Evolutionary conservation across 2,797 vertebrate genomes (phyloP), one percentile per base, ranked within the genome.

Genomic region (Neosilurus hyrtlii): DNA sequence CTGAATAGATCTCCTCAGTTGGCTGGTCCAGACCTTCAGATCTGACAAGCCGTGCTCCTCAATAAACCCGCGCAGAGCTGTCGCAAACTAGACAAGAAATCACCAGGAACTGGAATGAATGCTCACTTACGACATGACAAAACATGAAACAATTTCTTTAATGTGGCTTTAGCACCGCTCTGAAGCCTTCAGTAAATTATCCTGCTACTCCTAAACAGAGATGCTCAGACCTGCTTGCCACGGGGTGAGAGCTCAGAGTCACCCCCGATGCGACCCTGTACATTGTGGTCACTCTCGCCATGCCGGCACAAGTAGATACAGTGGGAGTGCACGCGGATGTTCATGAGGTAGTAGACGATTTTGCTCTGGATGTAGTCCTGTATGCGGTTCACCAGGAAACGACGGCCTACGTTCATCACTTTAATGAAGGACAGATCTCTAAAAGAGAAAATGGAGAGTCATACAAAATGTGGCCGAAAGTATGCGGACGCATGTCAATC

Each of bases 291-390:
- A 74, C 96, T 99, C 93, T 99, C 98, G 3, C 97, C 98, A 0
- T 99, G 97, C 20, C 98, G 95, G 91, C 97, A 99, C 68, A 99
- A 94, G 92, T 99, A 99, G 92, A 99, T 98, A 91, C 96, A 97
- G 84, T 97, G 97, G 0, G 96, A 96, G 91, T 98, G 96, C 70
- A 99, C 96, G 0, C 97, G 97, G 90, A 99, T 98, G 92, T 99
- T 99, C 97, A 99, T 99, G 88, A 99, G 96, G 92, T 99, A 99
- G 94, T 99, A 99, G 71, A 99, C 98, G 0, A 99, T 99, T 90
- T 97, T 98, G 86, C 97, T 99, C 94, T 99, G 98, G 92, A 99
- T 99, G 91, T 99, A 99, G 93, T 99, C 98, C 86, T 98, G 97
- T 62, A 99, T 95, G 77, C 94, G 93, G 93, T 99, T 99, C 80